Conservation (phyloP, 2,888 invertebrate genomes). For the Athalia rosae region DNA sequence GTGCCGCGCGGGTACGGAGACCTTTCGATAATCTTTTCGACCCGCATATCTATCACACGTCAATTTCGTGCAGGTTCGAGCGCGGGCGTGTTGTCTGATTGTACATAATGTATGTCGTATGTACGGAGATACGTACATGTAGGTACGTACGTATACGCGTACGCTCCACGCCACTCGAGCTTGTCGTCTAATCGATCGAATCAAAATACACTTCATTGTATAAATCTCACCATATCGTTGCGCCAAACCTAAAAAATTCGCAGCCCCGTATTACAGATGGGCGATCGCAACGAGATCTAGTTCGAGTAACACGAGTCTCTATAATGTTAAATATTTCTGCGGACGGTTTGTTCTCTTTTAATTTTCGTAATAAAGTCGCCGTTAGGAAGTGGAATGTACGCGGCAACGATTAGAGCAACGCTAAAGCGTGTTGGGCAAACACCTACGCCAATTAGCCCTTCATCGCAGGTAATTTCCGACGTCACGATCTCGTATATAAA, state of each 20-base stretch:
- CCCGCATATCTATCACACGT: conserved; percentile 38
- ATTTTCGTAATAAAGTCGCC: too few species aligned
- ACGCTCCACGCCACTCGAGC: conserved; percentile 41
- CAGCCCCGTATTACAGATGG: neutral
- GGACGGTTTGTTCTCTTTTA: neutral
- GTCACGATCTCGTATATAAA: neutral
- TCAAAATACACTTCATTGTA: conserved; percentile 15
- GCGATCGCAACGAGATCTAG: too few species aligned
- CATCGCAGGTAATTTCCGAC: conserved; percentile 17
- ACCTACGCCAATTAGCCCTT: conserved; percentile 6
- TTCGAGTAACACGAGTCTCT: too few species aligned
- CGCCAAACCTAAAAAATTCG: conserved; percentile 3
- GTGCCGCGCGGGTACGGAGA: neutral
- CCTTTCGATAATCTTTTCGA: conserved; percentile 22
- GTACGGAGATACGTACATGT: too few species aligned
- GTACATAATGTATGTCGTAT: neutral
- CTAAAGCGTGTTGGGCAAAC: neutral
- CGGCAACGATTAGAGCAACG: neutral
- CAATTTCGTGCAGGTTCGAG: conserved; percentile 18
- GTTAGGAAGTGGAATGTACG: neutral
- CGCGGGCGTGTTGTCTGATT: neutral
- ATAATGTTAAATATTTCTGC: too few species aligned
- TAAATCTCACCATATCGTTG: neutral
- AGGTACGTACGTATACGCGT: too few species aligned
- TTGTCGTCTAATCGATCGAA: conserved; percentile 37